Evolutionary conservation across 2,888 invertebrate species (phyloP).

Genomic region (Pomacea canaliculata): DNA sequence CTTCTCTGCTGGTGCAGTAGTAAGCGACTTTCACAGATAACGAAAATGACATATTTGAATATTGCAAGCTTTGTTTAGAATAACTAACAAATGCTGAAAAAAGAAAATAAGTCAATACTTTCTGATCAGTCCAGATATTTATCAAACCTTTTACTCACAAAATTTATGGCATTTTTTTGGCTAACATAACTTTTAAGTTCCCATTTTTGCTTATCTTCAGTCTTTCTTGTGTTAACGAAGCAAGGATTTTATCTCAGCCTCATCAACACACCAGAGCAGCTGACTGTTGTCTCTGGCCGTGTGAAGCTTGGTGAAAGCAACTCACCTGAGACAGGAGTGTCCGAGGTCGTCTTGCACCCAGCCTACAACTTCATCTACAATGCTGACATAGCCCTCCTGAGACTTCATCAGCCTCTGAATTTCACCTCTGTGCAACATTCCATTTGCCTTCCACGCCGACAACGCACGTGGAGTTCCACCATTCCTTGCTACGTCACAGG

Average conservation of each 20-base stretch:
- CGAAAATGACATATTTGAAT: too few relatives aligned
- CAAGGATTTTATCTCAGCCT: constrained; percentile 18
- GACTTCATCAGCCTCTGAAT: constrained; percentile 42
- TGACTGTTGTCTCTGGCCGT: constrained; percentile 39
- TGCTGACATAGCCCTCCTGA: constrained; percentile 52
- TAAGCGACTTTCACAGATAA: too few relatives aligned
- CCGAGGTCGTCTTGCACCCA: constrained; percentile 49
- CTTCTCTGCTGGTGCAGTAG: too few relatives aligned
- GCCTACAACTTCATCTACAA: constrained; percentile 47
- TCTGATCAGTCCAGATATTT: too few relatives aligned
- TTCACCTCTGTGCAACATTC: constrained; percentile 34
- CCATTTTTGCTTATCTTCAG: background rate
- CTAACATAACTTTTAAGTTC: background rate
- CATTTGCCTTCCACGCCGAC: constrained; percentile 40
- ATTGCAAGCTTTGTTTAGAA: too few relatives aligned
- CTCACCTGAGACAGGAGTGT: constrained; percentile 33
- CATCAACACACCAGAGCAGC: constrained; percentile 32
- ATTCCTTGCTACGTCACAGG: constrained; percentile 53
- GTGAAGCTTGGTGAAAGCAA: constrained; percentile 35
- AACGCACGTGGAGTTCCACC: constrained; percentile 23
- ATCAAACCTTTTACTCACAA: too few relatives aligned
- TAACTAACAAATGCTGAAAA: too few relatives aligned
- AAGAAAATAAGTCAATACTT: too few relatives aligned
- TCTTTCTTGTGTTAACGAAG: background rate
- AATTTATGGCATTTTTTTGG: background rate